Conservation (phyloP, 2,888 invertebrate species). For the Thelaira solivaga region DNA sequence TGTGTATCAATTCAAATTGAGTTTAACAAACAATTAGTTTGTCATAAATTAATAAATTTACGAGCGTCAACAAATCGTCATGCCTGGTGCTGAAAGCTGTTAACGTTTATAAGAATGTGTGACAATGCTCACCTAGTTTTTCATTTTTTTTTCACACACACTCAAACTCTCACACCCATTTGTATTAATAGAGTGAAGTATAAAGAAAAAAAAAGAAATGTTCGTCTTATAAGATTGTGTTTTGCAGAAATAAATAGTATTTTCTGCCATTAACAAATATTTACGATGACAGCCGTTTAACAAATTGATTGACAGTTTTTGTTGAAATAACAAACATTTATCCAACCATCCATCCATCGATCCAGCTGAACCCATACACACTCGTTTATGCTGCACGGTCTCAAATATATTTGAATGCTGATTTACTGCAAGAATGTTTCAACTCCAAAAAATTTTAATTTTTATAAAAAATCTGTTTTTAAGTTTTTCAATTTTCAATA, state of each 20-base stretch:
- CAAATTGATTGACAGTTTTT: conserved; percentile 64
- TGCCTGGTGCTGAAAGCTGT: not conserved
- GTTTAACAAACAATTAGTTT: conserved; percentile 55
- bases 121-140: conserved; percentile 56
- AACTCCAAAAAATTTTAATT: too few species aligned
- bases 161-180: not conserved
- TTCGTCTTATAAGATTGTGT: conserved; percentile 13
- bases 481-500: too few species aligned
- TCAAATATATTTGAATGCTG: too few species aligned
- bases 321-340: conserved; percentile 53
- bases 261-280: conserved; percentile 64
- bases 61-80: conserved; percentile 11
- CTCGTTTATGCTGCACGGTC: too few species aligned
- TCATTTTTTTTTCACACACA: not conserved
- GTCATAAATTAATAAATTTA: conserved; percentile 56
- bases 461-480: too few species aligned
- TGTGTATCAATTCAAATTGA: conserved; percentile 28
- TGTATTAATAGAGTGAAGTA: not conserved
- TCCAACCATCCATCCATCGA: conserved; percentile 28
- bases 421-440: too few species aligned
- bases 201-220: too few species aligned
- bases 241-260: conserved; percentile 46
- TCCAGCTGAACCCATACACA: not conserved
- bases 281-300: conserved; percentile 65
- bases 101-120: conserved; percentile 47